Conservation (phyloP, 2,113 vertebrate species). For the Ciconia stormi region DNA sequence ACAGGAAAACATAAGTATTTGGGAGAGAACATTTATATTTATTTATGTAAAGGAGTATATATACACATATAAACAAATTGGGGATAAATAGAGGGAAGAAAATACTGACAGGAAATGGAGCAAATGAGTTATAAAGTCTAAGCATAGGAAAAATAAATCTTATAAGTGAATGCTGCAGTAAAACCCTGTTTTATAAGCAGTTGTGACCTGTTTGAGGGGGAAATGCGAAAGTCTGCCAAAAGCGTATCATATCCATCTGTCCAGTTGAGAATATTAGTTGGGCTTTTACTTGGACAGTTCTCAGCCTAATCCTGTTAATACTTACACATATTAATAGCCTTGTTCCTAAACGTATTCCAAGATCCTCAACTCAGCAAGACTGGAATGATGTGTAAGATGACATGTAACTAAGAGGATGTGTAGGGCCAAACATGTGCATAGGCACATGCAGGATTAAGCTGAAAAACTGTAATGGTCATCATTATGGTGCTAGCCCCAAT, state of each 20-base stretch:
- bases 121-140: constrained; percentile 9
- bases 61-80: not conserved
- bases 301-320: not conserved
- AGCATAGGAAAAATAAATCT: constrained; percentile 15
- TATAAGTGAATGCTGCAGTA: not conserved
- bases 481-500: not conserved
- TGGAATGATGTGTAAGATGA: not conserved
- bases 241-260: constrained; percentile 17
- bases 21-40: not conserved
- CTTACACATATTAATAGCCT: not conserved
- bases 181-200: constrained; percentile 32
- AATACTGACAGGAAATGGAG: not conserved
- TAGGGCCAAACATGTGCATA: not conserved
- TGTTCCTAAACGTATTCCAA: not conserved
- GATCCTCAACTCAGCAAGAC: not conserved
- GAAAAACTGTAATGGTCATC: not conserved
- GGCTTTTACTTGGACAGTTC: not conserved
- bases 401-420: not conserved
- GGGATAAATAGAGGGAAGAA: not conserved
- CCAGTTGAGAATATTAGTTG: not conserved
- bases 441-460: not conserved
- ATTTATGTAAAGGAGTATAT: not conserved
- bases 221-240: constrained; percentile 39
- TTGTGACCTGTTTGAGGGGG: constrained; percentile 25
- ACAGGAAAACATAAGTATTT: not conserved